Base-by-base conservation (phyloP, 2,888 invertebrate genomes). In the Drosophila atroscutellata region DNA sequence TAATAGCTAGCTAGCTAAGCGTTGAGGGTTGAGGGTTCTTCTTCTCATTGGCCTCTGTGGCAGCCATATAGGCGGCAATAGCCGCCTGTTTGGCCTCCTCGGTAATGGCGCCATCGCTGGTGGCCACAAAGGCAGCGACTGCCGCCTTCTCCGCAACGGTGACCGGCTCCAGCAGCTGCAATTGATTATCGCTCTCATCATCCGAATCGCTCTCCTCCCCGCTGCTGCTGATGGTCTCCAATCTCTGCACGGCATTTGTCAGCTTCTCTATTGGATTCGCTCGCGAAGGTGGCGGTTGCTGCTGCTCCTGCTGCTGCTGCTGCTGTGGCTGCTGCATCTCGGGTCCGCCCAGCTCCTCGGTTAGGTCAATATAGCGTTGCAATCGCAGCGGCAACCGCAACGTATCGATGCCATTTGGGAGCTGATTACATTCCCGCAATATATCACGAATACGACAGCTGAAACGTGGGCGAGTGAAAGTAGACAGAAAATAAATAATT, bases 371-470 rank as follows among this genome's bases (percentile, higher is more conserved):
- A 93, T 97, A 97, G 81, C 94, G 94, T 85, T 95, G 95, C 72
- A 97, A 91, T 36, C 94, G 93, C 47, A 94, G 92, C 0, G 97
- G 97, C 77, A 97, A 92, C 6, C 95, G 95, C 55, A 97, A 91
- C 26, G 94, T 94, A 77, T 94, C 94, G 76, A 97, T 96, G 18
- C 97, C 97, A 78, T 95, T 94, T 0, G 97, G 97, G 49, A 97
- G 91, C 80, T 96, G 95, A 92, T 95, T 96, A 89, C 96, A 96
- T 39, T 94, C 85, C 94, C 96, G 95, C 55, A 97, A 92, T 63
- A 93, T 91, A 52, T 95, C 93, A 68, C 97, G 94, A 51, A 97
- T 94, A 28, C 93, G 93, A 91, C 97, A 97, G 75, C 97, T 93
- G 66, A 15, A 34, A 1, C 11, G 8, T n/a, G 36, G 18, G 24